These are phyloP conservation scores for Cryptus viduatorius DNA, from an alignment of 2,888 invertebrate genomes.

Conservation along the genomic window DNA sequence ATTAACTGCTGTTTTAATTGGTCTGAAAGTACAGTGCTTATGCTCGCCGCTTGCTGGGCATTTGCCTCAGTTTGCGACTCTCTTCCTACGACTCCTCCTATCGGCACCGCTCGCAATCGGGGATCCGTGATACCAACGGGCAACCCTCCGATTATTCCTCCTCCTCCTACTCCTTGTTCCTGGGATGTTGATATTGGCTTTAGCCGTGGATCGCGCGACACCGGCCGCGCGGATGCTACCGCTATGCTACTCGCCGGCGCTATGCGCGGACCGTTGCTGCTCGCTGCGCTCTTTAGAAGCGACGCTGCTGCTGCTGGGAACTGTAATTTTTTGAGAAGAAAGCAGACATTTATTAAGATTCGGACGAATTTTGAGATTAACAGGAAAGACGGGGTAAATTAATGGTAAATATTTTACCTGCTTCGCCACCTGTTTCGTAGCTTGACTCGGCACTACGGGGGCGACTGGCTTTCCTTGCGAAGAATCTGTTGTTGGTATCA, in stretches of 20 bases:
- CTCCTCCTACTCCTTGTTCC: slow-evolving; percentile 52
- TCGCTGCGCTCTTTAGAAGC: slow-evolving; percentile 78
- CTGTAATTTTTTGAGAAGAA: slow-evolving; percentile 68
- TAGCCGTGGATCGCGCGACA: slow-evolving; percentile 83
- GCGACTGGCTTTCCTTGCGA: slow-evolving; percentile 75
- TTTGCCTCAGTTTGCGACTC: slow-evolving; percentile 34
- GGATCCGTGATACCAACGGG: slow-evolving; percentile 72
- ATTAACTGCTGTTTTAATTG: slow-evolving; percentile 82
- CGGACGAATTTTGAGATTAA: not conserved
- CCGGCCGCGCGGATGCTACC: slow-evolving; percentile 85
- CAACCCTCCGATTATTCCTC: slow-evolving; percentile 64
- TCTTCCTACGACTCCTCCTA: slow-evolving; percentile 11
- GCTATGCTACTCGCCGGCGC: slow-evolving; percentile 86
- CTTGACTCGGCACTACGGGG: slow-evolving; percentile 75
- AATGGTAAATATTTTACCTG: slow-evolving; percentile 72
- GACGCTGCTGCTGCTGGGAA: slow-evolving; percentile 80
- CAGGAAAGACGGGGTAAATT: not conserved
- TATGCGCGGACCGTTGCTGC: slow-evolving; percentile 85
- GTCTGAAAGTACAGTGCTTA: slow-evolving; percentile 82
- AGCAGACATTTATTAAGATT: slow-evolving; percentile 1
- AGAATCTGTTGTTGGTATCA: slow-evolving; percentile 73
- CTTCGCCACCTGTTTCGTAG: slow-evolving; percentile 77
- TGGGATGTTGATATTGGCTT: slow-evolving; percentile 73
- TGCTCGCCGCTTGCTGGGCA: slow-evolving; percentile 73
- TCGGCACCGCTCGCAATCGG: slow-evolving; percentile 74